phyloP scores from a whole-genome alignment of 2,888 invertebrate genomes.

The Ferdinandea cuprea region DNA sequence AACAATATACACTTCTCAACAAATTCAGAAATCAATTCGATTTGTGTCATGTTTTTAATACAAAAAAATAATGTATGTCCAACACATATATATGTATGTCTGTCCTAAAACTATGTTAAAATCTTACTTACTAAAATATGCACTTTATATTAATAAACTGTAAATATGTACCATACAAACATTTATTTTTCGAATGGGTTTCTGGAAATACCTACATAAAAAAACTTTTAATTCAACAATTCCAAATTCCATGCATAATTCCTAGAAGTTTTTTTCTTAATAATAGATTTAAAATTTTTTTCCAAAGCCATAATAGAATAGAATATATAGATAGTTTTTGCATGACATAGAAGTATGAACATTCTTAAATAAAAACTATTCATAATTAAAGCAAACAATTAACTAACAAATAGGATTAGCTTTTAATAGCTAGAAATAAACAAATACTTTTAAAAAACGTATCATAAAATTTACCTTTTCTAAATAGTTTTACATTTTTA shows the following conservation, averaged over 20 bases:
- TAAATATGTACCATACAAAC: slow-evolving; percentile 25
- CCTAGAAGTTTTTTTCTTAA: slow-evolving; percentile 39
- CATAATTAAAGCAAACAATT: slow-evolving; percentile 17
- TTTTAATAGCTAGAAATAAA: slow-evolving; percentile 32
- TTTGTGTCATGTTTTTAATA: neutral
- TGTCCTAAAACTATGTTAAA: neutral
- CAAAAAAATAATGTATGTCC: slow-evolving; percentile 1
- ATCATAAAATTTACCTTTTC: slow-evolving; percentile 14
- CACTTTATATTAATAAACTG: slow-evolving; percentile 10
- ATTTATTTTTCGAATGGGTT: slow-evolving; percentile 35
- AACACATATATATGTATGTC: slow-evolving; percentile 15
- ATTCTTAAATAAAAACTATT: slow-evolving; percentile 5
- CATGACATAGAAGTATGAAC: slow-evolving; percentile 44
- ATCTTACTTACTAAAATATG: neutral
- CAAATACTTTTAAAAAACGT: slow-evolving; percentile 9
- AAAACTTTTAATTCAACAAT: slow-evolving; percentile 3
- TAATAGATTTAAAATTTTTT: slow-evolving; percentile 16
- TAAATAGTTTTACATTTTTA: slow-evolving; percentile 52
- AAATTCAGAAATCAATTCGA: slow-evolving; percentile 65
- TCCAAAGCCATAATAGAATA: neutral
- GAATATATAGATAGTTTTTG: slow-evolving; percentile 44
- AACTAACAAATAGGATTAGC: slow-evolving; percentile 33
- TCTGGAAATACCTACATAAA: slow-evolving; percentile 25
- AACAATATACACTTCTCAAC: neutral
- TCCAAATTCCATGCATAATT: slow-evolving; percentile 32